Evolutionary conservation across 2,113 vertebrate genomes (phyloP), one percentile per base, ranked within the genome.

Genomic region (Engystomops pustulosus): DNA sequence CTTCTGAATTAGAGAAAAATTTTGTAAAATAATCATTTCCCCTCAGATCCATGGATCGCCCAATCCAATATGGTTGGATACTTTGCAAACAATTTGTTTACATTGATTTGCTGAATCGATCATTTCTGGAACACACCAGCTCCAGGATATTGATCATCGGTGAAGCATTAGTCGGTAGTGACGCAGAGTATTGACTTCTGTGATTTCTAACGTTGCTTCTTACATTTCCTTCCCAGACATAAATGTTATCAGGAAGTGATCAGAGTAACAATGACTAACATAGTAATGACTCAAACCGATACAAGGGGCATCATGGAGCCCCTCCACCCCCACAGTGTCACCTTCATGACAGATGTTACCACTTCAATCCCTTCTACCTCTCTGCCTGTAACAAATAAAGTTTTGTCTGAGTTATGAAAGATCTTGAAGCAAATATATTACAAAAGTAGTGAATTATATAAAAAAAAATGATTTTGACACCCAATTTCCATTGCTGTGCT

Each of bases 131-230:
- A 60, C 27, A 65, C 23, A 15, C 7, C 55, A 44, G 77, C 77
- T 45, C 34, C 38, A 38, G 36, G 27, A 10, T 62, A 62, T 79
- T 65, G 77, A 79, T 79, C 77, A 79, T 6, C 44, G 36, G 76
- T 79, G 38, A 60, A 78, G 11, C 51, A 78, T 78, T 79, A 38
- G 5, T 79, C 23, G 38, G 34, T 55, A 25, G 51, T 62, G 53
- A 41, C 36, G 18, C 58, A 44, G 77, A 65, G 77, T 62, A 38
- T 17, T 18, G 6, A n/a, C 36, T 38, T 74, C 9, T 27, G 77
- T 15, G 17, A 30, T 41, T 20, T 0, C 55, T 65, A 8, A 65
- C 36, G n/a, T n/a, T 17, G 10, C 27, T 45, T 18, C 3, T 27
- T 79, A 27, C 45, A 49, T 74, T 74, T 44, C 9, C 71, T 3